These are phyloP conservation scores for Hirtodrosophila alboralis DNA, from an alignment of 2,888 invertebrate genomes.

Conservation along the genomic window DNA sequence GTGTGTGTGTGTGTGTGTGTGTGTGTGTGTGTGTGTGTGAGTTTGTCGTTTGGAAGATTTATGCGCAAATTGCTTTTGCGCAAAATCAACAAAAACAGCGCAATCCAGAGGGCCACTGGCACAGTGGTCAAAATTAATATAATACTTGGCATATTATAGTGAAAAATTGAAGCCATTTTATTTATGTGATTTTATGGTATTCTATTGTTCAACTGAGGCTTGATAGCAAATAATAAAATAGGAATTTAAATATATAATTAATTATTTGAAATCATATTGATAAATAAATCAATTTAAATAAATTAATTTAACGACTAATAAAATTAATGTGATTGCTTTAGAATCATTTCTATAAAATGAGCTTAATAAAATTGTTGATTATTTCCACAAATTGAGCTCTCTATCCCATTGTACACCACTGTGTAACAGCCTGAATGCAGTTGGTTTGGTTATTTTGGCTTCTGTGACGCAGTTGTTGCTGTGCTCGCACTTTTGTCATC, in stretches of 20 bases:
- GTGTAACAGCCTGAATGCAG: constrained; percentile 17
- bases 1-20: constrained; percentile 5
- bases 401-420: constrained; percentile 40
- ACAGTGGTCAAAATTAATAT: constrained; percentile 34
- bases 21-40: constrained; percentile 41
- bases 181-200: background rate
- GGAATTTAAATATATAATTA: too few relatives aligned
- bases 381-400: fast-evolving
- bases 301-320: too few relatives aligned
- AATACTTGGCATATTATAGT: background rate
- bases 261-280: too few relatives aligned
- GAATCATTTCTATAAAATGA: too few relatives aligned
- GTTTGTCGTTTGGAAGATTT: constrained; percentile 76
- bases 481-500: constrained; percentile 56
- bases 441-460: constrained; percentile 6
- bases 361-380: too few relatives aligned
- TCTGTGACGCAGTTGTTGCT: constrained; percentile 51
- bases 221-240: too few relatives aligned
- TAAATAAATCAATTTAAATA: too few relatives aligned
- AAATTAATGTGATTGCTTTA: too few relatives aligned
- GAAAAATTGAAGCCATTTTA: background rate
- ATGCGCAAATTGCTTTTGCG: constrained; percentile 76
- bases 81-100: constrained; percentile 66
- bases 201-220: too few relatives aligned
- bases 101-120: constrained; percentile 4